Evolutionary conservation across 1,140 invertebrate genomes (phyloP).

Genomic region (Aphidius ervi): DNA sequence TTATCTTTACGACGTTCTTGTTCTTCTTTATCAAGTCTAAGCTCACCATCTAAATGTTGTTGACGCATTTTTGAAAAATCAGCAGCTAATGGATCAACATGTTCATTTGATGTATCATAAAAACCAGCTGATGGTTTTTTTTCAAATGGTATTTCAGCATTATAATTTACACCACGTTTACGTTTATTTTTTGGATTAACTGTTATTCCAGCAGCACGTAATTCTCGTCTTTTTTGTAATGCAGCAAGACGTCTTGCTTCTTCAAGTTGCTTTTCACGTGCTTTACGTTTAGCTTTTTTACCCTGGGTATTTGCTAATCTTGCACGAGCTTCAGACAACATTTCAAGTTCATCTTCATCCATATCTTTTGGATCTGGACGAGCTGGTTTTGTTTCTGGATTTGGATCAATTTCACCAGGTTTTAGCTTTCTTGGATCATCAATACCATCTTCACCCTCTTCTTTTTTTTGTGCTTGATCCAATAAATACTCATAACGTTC

Average conservation of each 20-base stretch:
- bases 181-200: constrained; percentile 68
- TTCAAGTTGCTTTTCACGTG: constrained; percentile 96
- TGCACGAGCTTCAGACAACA: constrained; percentile 97
- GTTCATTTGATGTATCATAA: constrained; percentile 88
- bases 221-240: constrained; percentile 91
- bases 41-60: constrained; percentile 89
- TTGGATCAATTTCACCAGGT: constrained; percentile 98
- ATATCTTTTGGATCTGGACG: constrained; percentile 99
- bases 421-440: constrained; percentile 96
- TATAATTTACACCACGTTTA: constrained; percentile 93
- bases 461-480: constrained; percentile 97
- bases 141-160: constrained; percentile 96
- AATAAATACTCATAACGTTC: constrained; percentile 96
- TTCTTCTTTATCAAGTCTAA: constrained; percentile 85
- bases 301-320: constrained; percentile 98
- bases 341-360: constrained; percentile 99
- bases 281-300: constrained; percentile 98
- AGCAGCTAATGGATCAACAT: constrained; percentile 80
- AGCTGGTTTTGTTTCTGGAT: constrained; percentile 99
- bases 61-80: constrained; percentile 87
- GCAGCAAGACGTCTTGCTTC: constrained; percentile 94
- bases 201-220: constrained; percentile 96
- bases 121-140: constrained; percentile 88
- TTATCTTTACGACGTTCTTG: constrained; percentile 85
- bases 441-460: constrained; percentile 86